phyloP scores from a whole-genome alignment of 2,888 invertebrate genomes.

The Drosophila limbata region DNA sequence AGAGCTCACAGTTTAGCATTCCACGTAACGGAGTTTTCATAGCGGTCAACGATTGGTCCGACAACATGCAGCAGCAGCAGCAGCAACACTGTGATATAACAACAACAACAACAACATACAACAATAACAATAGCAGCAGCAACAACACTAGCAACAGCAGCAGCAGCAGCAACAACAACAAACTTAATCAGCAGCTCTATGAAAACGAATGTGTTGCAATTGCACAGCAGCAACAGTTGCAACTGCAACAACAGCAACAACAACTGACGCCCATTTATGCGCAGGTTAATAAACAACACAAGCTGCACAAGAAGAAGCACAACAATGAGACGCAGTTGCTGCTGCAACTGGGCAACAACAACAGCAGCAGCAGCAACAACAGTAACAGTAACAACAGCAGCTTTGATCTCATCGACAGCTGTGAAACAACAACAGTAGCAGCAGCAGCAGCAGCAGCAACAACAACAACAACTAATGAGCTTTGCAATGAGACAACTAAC shows the following conservation, averaged over 20 bases:
- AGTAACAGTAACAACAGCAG: conserved; percentile 60
- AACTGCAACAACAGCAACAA: conserved; percentile 35
- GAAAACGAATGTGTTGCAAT: conserved; percentile 82
- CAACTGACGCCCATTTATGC: conserved; percentile 83
- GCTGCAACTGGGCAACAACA: conserved; percentile 52
- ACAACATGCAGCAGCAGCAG: conserved; percentile 53
- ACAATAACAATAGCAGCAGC: conserved; percentile 33
- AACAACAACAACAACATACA: conserved; percentile 43
- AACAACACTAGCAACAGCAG: conserved; percentile 33
- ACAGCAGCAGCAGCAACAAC: conserved; percentile 56
- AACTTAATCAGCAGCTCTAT: conserved; percentile 78
- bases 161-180: conserved; percentile 47
- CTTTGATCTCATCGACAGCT: conserved; percentile 62
- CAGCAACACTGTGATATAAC: conserved; percentile 56
- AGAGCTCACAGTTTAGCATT: conserved; percentile 76
- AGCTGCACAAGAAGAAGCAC: conserved; percentile 84
- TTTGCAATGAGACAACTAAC: conserved; percentile 28
- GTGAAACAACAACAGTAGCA: background rate
- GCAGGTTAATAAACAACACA: conserved; percentile 85
- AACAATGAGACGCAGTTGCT: conserved; percentile 43
- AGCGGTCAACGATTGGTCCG: conserved; percentile 88
- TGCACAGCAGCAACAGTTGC: conserved; percentile 60
- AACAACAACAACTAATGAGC: conserved; percentile 16
- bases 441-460: conserved; percentile 6
- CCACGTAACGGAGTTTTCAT: conserved; percentile 87